These are phyloP conservation scores for Leguminivora glycinivorella DNA, from an alignment of 1,140 invertebrate species.

Conservation along the genomic window DNA sequence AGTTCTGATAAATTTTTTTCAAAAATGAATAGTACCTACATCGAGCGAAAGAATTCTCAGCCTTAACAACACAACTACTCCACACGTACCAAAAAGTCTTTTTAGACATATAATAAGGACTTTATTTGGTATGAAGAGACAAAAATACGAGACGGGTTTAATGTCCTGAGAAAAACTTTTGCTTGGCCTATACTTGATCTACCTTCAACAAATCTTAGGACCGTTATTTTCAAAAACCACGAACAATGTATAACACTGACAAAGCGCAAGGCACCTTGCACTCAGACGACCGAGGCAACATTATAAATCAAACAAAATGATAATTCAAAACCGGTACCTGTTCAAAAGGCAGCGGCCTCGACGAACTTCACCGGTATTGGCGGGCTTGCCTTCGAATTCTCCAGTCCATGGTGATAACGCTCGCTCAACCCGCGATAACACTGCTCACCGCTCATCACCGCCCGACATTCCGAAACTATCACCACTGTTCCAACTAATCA, in stretches of 20 bases:
- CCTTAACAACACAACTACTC: too few relatives aligned
- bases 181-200: too few relatives aligned
- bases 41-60: too few relatives aligned
- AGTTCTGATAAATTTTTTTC: too few relatives aligned
- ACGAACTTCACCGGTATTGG: constrained; percentile 62
- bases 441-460: constrained; percentile 35
- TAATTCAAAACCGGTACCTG: constrained; percentile 77
- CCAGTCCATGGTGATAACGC: constrained; percentile 63
- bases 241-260: constrained; percentile 15
- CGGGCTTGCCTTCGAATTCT: constrained; percentile 55
- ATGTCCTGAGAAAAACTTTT: background rate
- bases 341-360: constrained; percentile 70
- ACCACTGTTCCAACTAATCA: constrained; percentile 54
- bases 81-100: too few relatives aligned
- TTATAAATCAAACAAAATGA: constrained; percentile 76
- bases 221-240: constrained; percentile 3
- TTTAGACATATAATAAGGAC: too few relatives aligned
- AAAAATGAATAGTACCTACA: too few relatives aligned
- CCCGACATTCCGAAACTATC: constrained; percentile 39
- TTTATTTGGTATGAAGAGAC: background rate
- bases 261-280: constrained; percentile 45
- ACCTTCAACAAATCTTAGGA: background rate
- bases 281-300: constrained; percentile 40
- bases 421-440: constrained; percentile 34
- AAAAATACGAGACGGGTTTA: background rate